Evolutionary conservation across 2,888 invertebrate species (phyloP).

Genomic region (Protodeltote pygarga): DNA sequence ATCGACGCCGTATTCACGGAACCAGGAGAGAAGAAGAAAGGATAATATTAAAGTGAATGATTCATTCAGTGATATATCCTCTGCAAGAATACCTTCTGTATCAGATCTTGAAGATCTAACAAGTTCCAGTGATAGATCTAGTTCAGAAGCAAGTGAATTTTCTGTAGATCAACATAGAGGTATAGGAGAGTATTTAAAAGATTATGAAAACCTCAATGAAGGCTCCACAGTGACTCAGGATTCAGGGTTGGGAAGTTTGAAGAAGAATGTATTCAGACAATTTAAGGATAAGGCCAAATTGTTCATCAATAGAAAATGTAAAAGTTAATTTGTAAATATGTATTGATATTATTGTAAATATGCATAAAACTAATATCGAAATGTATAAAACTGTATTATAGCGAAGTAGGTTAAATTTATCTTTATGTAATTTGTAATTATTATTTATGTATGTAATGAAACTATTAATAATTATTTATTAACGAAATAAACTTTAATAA

Average conservation of each 20-base stretch:
- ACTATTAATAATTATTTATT: too few relatives aligned
- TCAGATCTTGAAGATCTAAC: conserved; percentile 32
- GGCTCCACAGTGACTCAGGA: conserved; percentile 9
- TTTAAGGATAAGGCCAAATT: too few relatives aligned
- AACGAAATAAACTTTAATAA: too few relatives aligned
- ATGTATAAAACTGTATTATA: too few relatives aligned
- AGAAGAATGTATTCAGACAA: too few relatives aligned
- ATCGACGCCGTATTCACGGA: conserved; percentile 52
- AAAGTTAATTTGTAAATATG: conserved; percentile 19
- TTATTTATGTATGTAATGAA: too few relatives aligned
- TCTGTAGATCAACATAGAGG: conserved; percentile 18
- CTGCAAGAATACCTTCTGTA: conserved; percentile 50
- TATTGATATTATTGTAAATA: too few relatives aligned
- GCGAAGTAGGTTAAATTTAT: too few relatives aligned
- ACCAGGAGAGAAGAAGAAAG: conserved; percentile 34
- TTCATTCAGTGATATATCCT: conserved; percentile 63
- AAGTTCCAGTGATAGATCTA: conserved; percentile 2
- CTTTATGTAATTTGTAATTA: too few relatives aligned
- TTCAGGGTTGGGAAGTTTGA: too few relatives aligned
- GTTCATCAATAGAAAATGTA: too few relatives aligned
- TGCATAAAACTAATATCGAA: too few relatives aligned
- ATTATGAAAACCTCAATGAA: conserved; percentile 3
- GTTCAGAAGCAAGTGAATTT: conserved; percentile 32
- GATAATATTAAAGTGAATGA: conserved; percentile 48
- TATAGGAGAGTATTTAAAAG: conserved; percentile 26